Conservation (phyloP, 2,888 invertebrate species). For the Dorcus hopei region DNA sequence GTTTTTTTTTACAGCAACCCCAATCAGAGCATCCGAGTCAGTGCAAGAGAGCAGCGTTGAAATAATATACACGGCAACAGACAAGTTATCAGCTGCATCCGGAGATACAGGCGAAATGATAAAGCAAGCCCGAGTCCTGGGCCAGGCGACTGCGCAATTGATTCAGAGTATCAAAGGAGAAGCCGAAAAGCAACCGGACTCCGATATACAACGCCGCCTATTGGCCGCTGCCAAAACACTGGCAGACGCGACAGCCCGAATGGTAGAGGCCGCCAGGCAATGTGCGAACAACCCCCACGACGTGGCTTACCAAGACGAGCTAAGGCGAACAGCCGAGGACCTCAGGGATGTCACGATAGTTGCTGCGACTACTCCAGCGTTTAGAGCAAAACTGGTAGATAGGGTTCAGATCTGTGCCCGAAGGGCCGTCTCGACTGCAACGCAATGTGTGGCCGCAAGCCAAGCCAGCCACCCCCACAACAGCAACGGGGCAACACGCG, state of each 20-base stretch:
- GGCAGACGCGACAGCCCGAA: slow-evolving; percentile 94
- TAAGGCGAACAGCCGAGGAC: slow-evolving; percentile 89
- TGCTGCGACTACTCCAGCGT: slow-evolving; percentile 73
- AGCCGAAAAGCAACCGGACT: slow-evolving; percentile 83
- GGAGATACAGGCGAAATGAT: slow-evolving; percentile 94
- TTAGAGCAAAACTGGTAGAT: slow-evolving; percentile 69
- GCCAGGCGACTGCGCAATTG: slow-evolving; percentile 90
- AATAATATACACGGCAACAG: slow-evolving; percentile 84
- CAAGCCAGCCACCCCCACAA: slow-evolving; percentile 77
- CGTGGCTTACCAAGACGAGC: slow-evolving; percentile 74
- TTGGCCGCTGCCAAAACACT: slow-evolving; percentile 91
- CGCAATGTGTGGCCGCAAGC: slow-evolving; percentile 86
- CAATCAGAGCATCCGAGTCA: slow-evolving; percentile 61
- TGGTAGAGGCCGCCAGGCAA: slow-evolving; percentile 94
- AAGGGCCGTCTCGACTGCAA: slow-evolving; percentile 83
- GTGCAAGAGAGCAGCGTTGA: slow-evolving; percentile 81
- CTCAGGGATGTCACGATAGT: slow-evolving; percentile 87
- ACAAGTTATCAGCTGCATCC: slow-evolving; percentile 78
- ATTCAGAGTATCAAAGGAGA: slow-evolving; percentile 95
- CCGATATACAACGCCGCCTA: slow-evolving; percentile 84
- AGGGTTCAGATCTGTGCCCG: slow-evolving; percentile 54
- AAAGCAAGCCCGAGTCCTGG: slow-evolving; percentile 83
- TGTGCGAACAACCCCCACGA: slow-evolving; percentile 86
- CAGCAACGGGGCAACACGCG: slow-evolving; percentile 64
- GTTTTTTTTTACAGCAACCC: slow-evolving; percentile 49